Evolutionary conservation across 2,797 vertebrate genomes (phyloP).

Genomic region (Crenichthys baileyi): DNA sequence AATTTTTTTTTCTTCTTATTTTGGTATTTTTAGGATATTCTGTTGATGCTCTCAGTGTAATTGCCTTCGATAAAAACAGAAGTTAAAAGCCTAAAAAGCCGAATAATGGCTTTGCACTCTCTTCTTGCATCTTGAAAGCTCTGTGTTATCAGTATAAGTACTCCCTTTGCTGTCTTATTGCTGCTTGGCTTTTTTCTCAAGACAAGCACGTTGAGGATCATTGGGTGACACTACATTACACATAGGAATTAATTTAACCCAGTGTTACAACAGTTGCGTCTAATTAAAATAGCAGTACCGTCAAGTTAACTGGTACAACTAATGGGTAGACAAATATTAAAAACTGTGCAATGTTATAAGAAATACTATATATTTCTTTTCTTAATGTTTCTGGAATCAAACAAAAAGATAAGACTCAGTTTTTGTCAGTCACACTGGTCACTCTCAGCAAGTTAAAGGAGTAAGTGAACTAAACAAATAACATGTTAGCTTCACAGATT

Average conservation of each 20-base stretch:
- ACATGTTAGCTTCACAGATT: too few species aligned
- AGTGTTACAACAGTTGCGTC: fast-evolving
- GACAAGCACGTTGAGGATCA: not conserved
- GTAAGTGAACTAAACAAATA: too few species aligned
- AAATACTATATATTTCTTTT: not conserved
- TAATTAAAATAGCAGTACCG: not conserved
- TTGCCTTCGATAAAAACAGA: conserved; percentile 3
- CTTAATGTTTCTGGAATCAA: not conserved
- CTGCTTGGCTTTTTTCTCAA: not conserved
- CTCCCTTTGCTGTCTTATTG: not conserved
- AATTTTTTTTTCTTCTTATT: not conserved
- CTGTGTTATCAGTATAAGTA: not conserved
- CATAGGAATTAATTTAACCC: conserved; percentile 1
- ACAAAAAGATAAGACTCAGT: not conserved
- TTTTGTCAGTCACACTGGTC: not conserved
- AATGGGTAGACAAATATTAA: conserved; percentile 18
- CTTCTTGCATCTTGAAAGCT: not conserved
- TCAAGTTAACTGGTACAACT: not conserved
- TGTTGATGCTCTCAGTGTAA: conserved; percentile 15
- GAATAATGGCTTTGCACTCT: fast-evolving
- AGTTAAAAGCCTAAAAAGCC: conserved; percentile 25
- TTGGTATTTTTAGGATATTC: not conserved
- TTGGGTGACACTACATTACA: not conserved
- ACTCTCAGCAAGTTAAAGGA: too few species aligned
- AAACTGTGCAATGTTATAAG: conserved; percentile 12